phyloP scores from a whole-genome alignment of 2,888 invertebrate species.

The Trachelus tabidus region DNA sequence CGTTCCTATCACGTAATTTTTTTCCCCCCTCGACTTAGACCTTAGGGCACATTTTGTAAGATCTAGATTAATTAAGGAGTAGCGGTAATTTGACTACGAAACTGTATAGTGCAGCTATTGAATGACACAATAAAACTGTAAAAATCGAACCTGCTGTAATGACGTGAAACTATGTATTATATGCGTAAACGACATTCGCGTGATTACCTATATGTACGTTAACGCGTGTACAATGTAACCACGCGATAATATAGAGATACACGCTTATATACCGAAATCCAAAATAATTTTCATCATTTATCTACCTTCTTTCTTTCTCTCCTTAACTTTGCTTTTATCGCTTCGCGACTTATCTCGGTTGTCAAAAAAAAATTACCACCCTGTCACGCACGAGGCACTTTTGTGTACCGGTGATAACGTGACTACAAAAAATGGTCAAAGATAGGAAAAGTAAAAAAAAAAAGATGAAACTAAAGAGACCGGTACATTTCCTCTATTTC shows the following conservation, averaged over 20 bases:
- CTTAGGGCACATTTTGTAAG: neutral
- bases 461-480: neutral
- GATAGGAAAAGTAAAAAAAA: too few relatives aligned
- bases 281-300: neutral
- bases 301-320: neutral
- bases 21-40: neutral
- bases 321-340: neutral
- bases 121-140: conserved; percentile 6
- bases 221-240: neutral
- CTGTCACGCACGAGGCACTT: neutral
- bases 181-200: neutral
- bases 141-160: neutral
- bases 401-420: neutral
- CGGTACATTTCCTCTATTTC: neutral
- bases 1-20: neutral
- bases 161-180: neutral
- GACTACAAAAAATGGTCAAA: too few relatives aligned
- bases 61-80: neutral
- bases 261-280: neutral
- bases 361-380: neutral
- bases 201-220: neutral
- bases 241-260: too few relatives aligned
- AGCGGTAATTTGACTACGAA: conserved; percentile 7
- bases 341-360: neutral
- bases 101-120: conserved; percentile 6